A percentile compares a stretch with the other conserved stretches of the same genome.
phyloP scores from a whole-genome alignment of 53 echinoderm and acorn worm genomes.

The Zoroaster sp. region DNA sequence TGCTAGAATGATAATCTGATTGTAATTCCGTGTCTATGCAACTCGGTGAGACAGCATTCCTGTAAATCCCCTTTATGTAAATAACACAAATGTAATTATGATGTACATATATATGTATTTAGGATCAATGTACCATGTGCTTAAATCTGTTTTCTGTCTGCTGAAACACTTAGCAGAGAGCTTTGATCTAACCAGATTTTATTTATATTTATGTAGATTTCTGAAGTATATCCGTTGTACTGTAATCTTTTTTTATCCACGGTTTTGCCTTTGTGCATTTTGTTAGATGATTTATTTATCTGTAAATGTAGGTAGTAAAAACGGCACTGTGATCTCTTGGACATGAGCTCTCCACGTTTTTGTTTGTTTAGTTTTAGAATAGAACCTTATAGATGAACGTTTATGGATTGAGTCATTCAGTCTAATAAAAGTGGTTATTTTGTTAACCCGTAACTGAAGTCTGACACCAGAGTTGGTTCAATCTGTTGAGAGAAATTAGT shows the following conservation, averaged over 20 bases:
- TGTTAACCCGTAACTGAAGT: too few relatives aligned
- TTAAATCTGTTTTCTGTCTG: background rate
- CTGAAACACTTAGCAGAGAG: background rate
- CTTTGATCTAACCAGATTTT: constrained; percentile 5
- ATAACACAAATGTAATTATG: background rate
- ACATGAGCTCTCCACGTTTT: too few relatives aligned
- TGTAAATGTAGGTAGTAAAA: background rate
- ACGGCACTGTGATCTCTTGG: too few relatives aligned
- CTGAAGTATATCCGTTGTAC: background rate
- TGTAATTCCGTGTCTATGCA: constrained; percentile 17
- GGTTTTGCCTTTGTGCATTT: constrained; percentile 18
- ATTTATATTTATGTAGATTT: constrained; percentile 41
- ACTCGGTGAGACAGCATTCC: constrained; percentile 20
- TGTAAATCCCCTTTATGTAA: background rate
- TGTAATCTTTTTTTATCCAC: background rate
- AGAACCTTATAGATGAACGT: too few relatives aligned
- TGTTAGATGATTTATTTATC: constrained; percentile 32
- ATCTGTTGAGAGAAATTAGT: too few relatives aligned
- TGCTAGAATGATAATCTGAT: background rate
- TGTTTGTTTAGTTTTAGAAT: too few relatives aligned
- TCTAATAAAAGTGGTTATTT: too few relatives aligned
- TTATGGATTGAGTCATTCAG: too few relatives aligned
- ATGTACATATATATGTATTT: background rate
- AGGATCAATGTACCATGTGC: background rate
- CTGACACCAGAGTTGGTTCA: too few relatives aligned